Evolutionary conservation across 2,888 invertebrate species (phyloP), one percentile per base, ranked within the genome.

Genomic region (Silvanus unidentatus): DNA sequence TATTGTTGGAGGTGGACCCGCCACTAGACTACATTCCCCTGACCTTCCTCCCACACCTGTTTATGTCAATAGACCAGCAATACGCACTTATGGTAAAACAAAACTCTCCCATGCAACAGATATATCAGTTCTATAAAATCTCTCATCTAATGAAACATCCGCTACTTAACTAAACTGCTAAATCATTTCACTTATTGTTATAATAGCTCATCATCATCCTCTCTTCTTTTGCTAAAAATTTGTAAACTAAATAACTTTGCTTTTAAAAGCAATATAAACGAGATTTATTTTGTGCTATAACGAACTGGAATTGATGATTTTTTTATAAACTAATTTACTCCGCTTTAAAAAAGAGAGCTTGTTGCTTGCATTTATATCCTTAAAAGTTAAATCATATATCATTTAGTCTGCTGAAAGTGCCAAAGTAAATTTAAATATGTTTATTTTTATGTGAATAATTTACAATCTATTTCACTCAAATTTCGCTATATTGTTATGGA

Each of bases 11-110:
- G 76, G 70, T 71, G 76, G 75, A 76, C 70, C 70, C 73, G 71
- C 72, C 75, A 71, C 71, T 73, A 71, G 74, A 75, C 71, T 67
- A 75, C 72, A 72, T 75, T 70, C 74, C 75, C 70, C 70, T 71
- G 65, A 69, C 69, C 72, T 69, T 70, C 70, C 66, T 68, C 67
- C 67, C 69, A 57, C 65, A 64, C 57, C 60, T 69, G 65, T 70
- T 71, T 69, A 68, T 71, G 69, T 66, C 70, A 66, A 59, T 69
- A 64, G 72, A 72, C 56, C 71, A 72, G 65, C 71, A 68, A 65
- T 72, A 65, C 65, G 71, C 72, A 69, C 66, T 71, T 54, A 72
- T 71, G 72, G 72, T 72, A 72, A 48, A 46, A 50, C 47, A 5
- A 32, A 5, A 5, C 10, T 8, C 3, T 32, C 32, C 32, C 13